phyloP scores from a whole-genome alignment of 2,113 vertebrate genomes.

The Gallinago media region DNA sequence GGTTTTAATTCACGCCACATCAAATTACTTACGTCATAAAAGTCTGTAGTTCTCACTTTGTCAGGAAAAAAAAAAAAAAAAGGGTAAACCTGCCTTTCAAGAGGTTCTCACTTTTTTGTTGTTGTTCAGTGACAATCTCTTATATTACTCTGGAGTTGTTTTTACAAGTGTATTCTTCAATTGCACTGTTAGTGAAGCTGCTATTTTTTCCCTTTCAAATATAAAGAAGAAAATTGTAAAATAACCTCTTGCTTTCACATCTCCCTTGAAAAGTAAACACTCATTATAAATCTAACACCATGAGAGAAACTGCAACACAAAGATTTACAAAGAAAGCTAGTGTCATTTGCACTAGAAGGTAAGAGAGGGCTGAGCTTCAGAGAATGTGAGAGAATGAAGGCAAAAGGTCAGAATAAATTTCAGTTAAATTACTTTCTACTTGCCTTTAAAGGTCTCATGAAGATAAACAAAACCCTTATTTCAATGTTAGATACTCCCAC shows the following conservation, averaged over 20 bases:
- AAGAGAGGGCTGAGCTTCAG: background rate
- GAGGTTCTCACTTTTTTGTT: background rate
- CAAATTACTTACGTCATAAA: background rate
- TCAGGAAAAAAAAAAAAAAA: background rate
- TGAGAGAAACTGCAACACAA: background rate
- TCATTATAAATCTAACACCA: background rate
- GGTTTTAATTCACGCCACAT: background rate
- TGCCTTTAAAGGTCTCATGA: background rate
- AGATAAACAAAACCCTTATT: background rate
- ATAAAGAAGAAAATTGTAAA: background rate
- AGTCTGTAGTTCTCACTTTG: background rate
- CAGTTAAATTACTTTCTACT: background rate
- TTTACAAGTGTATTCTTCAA: background rate
- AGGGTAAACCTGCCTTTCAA: background rate
- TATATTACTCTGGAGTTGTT: background rate
- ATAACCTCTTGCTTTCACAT: background rate
- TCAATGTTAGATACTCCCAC: background rate
- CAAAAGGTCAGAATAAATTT: conserved; percentile 15
- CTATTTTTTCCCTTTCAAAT: background rate
- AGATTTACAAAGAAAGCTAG: background rate
- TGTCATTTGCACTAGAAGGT: background rate
- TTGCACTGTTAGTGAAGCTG: background rate
- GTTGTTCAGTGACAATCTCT: background rate
- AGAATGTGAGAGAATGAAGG: background rate
- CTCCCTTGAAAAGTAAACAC: background rate